A percentile compares a stretch with the other conserved stretches of the same genome.
Evolutionary conservation across 2,113 vertebrate genomes (phyloP).

Genomic region (Benitochromis conjunctus): DNA sequence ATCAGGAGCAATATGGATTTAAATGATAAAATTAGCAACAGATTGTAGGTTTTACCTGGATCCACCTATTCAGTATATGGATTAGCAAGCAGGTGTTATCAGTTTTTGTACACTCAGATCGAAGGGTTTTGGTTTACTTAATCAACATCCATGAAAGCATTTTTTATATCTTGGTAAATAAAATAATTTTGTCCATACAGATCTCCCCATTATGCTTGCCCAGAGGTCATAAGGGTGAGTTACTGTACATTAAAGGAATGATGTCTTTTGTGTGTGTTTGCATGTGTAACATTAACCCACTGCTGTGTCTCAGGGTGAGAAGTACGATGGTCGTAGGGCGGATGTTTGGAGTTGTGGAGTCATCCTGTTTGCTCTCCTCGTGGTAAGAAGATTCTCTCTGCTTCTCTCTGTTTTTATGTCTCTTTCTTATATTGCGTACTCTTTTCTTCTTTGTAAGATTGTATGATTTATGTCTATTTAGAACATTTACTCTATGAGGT

Average conservation of each 20-base stretch:
- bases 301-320: slow-evolving; percentile 77
- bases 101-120: not conserved
- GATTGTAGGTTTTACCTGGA: not conserved
- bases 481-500: not conserved
- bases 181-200: slow-evolving; percentile 31
- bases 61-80: not conserved
- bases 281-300: not conserved
- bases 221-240: slow-evolving; percentile 90
- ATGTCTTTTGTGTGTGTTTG: not conserved
- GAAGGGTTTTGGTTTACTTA: not conserved
- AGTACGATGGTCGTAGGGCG: slow-evolving; percentile 86
- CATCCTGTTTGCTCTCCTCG: slow-evolving; percentile 87
- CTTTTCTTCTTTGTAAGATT: not conserved
- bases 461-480: not conserved
- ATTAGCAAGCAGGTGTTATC: not conserved
- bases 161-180: not conserved
- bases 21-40: not conserved
- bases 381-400: slow-evolving; percentile 68
- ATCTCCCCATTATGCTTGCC: slow-evolving; percentile 90
- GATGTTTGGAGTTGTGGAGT: slow-evolving; percentile 93
- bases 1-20: not conserved
- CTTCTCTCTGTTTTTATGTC: not conserved
- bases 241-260: not conserved
- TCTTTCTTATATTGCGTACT: not conserved
- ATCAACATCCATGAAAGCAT: not conserved